Base-by-base conservation (phyloP, 2,113 vertebrate genomes). In the Climacteris rufus region DNA sequence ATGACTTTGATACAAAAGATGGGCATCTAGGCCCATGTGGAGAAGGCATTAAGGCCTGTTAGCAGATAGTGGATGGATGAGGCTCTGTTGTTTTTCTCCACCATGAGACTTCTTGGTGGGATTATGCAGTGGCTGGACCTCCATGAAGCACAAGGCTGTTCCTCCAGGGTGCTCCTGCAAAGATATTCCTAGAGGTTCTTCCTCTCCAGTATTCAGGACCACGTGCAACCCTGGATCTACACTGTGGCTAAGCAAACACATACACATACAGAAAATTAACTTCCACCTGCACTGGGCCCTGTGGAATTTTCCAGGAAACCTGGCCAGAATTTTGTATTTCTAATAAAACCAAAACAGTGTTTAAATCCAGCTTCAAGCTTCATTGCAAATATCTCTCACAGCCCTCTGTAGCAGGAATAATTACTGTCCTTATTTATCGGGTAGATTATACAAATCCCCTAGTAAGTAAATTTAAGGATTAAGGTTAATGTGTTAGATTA, bases 381-480 rank as follows among this genome's bases (percentile, higher is more conserved):
- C 33, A 1, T 64, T 84, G 83, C 76, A 91, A 92, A 75, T 93
- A 87, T 82, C 92, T 94, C 80, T 95, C 88, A 61, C 80, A 94
- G 65, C 27, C 76, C 33, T 93, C 65, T 68, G 59, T n/a, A 92
- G 69, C 83, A 93, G 86, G 72, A 93, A 94, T 96, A 95, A 97
- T 96, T 93, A 87, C 85, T 95, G 60, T 81, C 80, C 93, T 89
- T 96, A 95, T 96, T 97, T 96, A 93, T 96, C 47, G 2, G 60
- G 60, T 86, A 96, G 94, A 92, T 96, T 96, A 95, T 92, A 95
- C 80, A 96, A 95, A 97, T 96, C 88, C 88, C 57, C 61, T 84
- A 61, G 86, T 93, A 97, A 96, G 94, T 95, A 96, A 97, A 96
- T 96, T 94, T 92, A 92, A 89, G 92, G 90, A 96, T 95, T 96